Percentiles rank a stretch among this genome's conserved stretches.
Conservation (phyloP, 2,113 vertebrate genomes). For the Narcine bancroftii region DNA sequence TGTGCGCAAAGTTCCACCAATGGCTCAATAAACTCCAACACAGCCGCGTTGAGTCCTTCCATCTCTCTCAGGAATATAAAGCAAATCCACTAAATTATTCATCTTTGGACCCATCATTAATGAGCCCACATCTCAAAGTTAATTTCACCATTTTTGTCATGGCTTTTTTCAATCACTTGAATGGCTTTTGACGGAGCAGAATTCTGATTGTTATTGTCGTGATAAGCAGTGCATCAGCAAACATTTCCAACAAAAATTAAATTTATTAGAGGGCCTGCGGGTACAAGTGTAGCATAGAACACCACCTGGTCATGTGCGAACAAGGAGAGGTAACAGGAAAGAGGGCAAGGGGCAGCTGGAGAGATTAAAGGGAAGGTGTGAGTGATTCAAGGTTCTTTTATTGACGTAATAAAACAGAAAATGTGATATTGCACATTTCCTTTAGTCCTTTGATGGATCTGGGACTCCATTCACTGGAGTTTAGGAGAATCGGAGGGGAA, state of each 20-base stretch:
- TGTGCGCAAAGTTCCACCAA: neutral
- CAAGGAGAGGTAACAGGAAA: constrained; percentile 42
- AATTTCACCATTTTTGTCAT: neutral
- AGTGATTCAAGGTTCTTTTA: no score
- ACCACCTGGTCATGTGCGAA: no score
- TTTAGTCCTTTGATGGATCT: no score
- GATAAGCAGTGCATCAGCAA: constrained; percentile 64
- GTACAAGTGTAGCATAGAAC: constrained; percentile 53
- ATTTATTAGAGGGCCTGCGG: constrained; percentile 55
- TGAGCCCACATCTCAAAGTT: neutral
- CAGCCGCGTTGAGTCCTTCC: neutral
- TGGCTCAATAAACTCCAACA: neutral
- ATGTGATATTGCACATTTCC: no score
- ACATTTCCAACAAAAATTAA: constrained; percentile 61
- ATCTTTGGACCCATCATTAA: neutral
- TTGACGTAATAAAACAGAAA: no score
- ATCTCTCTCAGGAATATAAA: neutral
- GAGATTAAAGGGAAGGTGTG: neutral
- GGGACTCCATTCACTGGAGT: no score
- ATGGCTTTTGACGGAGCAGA: constrained; percentile 51
- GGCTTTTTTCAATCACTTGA: constrained; percentile 42
- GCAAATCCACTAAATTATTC: neutral
- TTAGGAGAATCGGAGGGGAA: no score
- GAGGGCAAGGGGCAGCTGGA: constrained; percentile 41
- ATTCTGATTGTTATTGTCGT: constrained; percentile 53